A percentile compares a stretch with the other conserved stretches of the same genome.
phyloP scores from a whole-genome alignment of 1,140 invertebrate genomes.

The Macrobrachium rosenbergii region DNA sequence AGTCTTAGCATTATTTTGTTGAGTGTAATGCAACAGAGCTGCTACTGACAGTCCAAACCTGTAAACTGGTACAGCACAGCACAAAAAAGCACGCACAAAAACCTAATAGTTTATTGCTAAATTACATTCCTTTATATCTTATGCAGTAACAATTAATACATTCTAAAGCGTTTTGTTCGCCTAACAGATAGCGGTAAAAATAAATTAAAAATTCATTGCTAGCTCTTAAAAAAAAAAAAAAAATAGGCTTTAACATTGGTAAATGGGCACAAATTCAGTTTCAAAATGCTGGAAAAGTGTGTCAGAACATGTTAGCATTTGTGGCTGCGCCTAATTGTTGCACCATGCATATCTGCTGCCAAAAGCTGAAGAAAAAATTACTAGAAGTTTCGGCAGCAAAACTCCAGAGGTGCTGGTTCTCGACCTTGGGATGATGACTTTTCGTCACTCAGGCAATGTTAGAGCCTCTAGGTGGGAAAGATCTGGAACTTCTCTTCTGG shows the following conservation, averaged over 20 bases:
- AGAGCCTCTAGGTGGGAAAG: constrained; percentile 43
- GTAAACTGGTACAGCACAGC: no score
- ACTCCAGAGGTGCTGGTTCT: not conserved
- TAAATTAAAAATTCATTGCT: no score
- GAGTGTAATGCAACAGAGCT: no score
- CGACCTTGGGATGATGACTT: not conserved
- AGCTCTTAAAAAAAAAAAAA: not conserved
- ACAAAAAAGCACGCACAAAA: no score
- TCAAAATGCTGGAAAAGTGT: not conserved
- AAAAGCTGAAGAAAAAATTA: constrained; percentile 14
- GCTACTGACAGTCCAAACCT: no score
- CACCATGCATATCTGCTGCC: constrained; percentile 13
- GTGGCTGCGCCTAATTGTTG: not conserved
- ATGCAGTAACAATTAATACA: no score
- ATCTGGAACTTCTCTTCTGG: constrained; percentile 53
- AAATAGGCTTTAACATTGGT: constrained; percentile 7
- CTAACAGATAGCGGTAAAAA: no score
- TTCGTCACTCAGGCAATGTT: constrained; percentile 17
- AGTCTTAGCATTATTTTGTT: no score
- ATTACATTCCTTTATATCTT: no score
- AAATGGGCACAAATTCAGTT: not conserved
- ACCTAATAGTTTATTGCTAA: no score
- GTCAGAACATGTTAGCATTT: constrained; percentile 6
- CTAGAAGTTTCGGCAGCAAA: not conserved
- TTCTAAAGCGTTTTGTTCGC: no score